Conservation (phyloP, 2,888 invertebrate genomes). For the Cataglyphis altisquamis region DNA sequence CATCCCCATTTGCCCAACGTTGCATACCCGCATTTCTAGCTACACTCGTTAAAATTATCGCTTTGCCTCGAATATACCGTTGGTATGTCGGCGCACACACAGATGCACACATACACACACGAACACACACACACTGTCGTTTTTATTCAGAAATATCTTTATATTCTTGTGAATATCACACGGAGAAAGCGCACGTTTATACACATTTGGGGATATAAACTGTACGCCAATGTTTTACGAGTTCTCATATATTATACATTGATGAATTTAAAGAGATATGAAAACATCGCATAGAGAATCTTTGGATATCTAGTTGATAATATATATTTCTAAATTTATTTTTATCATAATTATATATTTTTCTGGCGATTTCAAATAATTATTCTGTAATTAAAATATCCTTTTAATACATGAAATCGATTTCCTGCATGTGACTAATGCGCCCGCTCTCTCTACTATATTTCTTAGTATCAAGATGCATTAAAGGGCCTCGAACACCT, state of each 20-base stretch:
- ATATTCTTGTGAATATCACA: neutral
- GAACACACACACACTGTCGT: neutral
- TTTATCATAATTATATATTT: neutral
- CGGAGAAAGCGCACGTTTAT: neutral
- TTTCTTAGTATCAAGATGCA: constrained; percentile 64
- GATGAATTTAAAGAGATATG: neutral
- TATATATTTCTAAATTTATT: neutral
- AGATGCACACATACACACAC: no score
- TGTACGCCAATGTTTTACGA: neutral
- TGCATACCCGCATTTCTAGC: constrained; percentile 39
- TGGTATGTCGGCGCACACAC: neutral
- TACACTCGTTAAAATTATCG: constrained; percentile 55
- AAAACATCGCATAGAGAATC: neutral
- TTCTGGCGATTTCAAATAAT: neutral
- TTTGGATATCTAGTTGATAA: neutral
- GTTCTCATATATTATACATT: constrained; percentile 17
- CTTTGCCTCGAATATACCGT: constrained; percentile 42
- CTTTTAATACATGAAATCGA: constrained; percentile 40
- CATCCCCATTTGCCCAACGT: constrained; percentile 29
- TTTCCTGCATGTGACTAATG: constrained; percentile 66
- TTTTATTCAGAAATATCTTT: constrained; percentile 24
- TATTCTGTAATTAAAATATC: neutral
- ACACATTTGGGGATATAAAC: neutral
- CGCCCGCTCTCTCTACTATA: constrained; percentile 53
- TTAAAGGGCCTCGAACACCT: constrained; percentile 67